These are phyloP conservation scores for Aphelinus atriplicis DNA, from an alignment of 1,140 invertebrate species.

Conservation along the genomic window DNA sequence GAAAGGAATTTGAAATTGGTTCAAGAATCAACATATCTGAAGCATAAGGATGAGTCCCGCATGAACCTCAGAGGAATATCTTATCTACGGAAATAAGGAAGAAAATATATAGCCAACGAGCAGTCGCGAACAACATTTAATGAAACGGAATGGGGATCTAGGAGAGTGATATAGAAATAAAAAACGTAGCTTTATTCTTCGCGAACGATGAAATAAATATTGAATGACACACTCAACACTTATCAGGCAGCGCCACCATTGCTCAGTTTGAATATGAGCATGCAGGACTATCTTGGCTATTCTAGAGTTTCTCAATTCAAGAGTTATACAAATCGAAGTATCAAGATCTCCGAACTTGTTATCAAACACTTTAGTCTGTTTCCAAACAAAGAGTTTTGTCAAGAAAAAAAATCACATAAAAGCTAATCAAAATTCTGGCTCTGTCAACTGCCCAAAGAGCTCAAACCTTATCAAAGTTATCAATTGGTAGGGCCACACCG, in stretches of 20 bases:
- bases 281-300: constrained; percentile 22
- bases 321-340: constrained; percentile 40
- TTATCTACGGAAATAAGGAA: constrained; percentile 13
- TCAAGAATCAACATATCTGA: neutral
- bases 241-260: constrained; percentile 26
- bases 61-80: too few species aligned
- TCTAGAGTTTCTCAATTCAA: constrained; percentile 31
- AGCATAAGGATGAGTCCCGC: neutral
- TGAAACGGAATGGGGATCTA: too few species aligned
- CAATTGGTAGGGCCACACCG: neutral
- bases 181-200: too few species aligned
- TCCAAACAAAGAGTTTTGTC: neutral
- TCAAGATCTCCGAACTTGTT: constrained; percentile 30
- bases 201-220: too few species aligned
- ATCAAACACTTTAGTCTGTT: neutral
- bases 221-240: constrained; percentile 14
- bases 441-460: neutral
- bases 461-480: neutral
- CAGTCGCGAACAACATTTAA: constrained; percentile 28
- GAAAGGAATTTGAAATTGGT: constrained; percentile 26
- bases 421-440: neutral
- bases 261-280: constrained; percentile 12
- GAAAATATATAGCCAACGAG: constrained; percentile 9
- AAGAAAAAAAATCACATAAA: constrained; percentile 3
- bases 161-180: too few species aligned